Percentiles rank a stretch among this genome's conserved stretches.
These are phyloP conservation scores for Apamea monoglypha DNA, from an alignment of 2,888 invertebrate species.

Conservation along the genomic window DNA sequence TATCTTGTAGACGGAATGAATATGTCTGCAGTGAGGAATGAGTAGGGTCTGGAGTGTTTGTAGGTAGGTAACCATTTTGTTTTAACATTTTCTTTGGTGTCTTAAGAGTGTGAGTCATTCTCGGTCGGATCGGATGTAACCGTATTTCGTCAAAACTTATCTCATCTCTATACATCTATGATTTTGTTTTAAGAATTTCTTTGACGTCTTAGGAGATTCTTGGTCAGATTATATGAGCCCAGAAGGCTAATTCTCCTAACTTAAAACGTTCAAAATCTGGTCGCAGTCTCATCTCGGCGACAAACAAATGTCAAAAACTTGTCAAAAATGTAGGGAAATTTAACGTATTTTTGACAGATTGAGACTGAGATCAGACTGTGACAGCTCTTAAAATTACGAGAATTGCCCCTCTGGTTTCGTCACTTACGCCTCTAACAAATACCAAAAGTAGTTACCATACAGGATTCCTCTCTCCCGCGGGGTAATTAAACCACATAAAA, in stretches of 20 bases:
- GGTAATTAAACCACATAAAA: background rate
- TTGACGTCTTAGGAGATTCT: too few relatives aligned
- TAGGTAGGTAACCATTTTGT: background rate
- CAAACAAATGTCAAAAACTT: too few relatives aligned
- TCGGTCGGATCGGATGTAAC: background rate
- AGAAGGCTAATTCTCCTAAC: too few relatives aligned
- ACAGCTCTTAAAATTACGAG: too few relatives aligned
- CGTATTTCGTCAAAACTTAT: background rate
- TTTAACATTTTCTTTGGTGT: background rate
- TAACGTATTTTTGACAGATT: too few relatives aligned
- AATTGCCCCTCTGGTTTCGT: background rate
- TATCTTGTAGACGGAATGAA: conserved; percentile 12
- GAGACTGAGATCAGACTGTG: too few relatives aligned
- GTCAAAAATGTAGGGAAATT: too few relatives aligned
- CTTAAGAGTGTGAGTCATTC: background rate
- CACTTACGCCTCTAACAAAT: background rate
- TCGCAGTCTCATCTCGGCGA: too few relatives aligned
- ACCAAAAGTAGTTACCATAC: background rate
- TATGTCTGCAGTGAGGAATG: conserved; percentile 24
- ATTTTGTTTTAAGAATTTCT: too few relatives aligned
- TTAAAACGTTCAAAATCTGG: too few relatives aligned
- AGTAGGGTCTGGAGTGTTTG: background rate
- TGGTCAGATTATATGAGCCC: background rate
- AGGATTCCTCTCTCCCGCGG: background rate
- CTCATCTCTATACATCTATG: background rate